Evolutionary conservation across 1,140 invertebrate genomes (phyloP), one percentile per base, ranked within the genome.

Genomic region (Wasmannia auropunctata): DNA sequence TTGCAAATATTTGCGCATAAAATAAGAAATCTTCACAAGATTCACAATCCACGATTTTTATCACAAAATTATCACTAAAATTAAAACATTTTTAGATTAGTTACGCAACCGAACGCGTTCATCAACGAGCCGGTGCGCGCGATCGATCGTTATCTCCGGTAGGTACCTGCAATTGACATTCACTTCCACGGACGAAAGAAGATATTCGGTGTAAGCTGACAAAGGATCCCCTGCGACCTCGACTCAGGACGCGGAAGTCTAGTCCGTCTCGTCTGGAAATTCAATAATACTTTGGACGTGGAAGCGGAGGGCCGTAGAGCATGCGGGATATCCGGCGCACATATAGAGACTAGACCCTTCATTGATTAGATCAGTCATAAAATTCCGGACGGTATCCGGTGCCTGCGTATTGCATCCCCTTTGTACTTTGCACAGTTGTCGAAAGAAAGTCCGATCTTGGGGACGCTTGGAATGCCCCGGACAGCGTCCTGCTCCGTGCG

Each of bases 361-460:
- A 85, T 85, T 76, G 81, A 85, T 85, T 75, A 83, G 79, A 83
- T 85, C 74, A 85, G 81, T 85, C 70, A 85, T 77, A 65, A 85
- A 85, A 77, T 75, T 85, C 70, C 72, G 43, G 58, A 77, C 60
- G 81, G 56, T 63, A 77, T 65, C 81, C 58, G 74, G 25, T 62
- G 56, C 43, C 58, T 5, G 67, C 67, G 79, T 83, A 83, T 83
- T 72, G 79, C 79, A 74, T 74, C 67, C 31, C 54, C 79, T 74
- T 83, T 83, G 79, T 83, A 83, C 79, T 74, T 83, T 72, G 79
- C 67, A 72, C 79, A 83, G 79, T 83, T 83, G 79, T 83, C 67
- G 79, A 83, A 83, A 83, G 49, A 46, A n/a, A 72, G 79, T 83
- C 65, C 79, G 67, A 74, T 72, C 79, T 43, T 46, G 67, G 14